phyloP scores from a whole-genome alignment of 2,797 vertebrate genomes.

The Diceros bicornis region DNA sequence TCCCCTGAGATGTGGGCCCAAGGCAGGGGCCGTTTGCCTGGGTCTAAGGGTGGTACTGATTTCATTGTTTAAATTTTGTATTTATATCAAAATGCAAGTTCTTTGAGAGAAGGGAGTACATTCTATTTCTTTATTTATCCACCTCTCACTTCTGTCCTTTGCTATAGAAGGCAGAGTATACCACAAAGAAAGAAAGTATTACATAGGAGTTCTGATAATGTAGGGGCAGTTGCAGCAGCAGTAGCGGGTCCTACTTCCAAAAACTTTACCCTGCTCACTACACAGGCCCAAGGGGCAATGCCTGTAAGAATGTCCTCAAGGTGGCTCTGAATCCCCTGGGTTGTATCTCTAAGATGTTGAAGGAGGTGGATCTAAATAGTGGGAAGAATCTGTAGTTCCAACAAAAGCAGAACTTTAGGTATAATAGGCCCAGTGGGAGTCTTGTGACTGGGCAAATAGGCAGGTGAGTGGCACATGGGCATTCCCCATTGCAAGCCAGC shows the following conservation, averaged over 20 bases:
- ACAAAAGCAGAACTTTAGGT: neutral
- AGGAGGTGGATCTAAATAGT: constrained; percentile 15
- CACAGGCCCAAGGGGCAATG: neutral
- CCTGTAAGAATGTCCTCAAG: neutral
- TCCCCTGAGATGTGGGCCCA: neutral
- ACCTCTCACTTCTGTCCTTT: neutral
- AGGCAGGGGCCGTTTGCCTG: neutral
- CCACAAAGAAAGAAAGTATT: constrained; percentile 5
- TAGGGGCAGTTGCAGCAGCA: neutral
- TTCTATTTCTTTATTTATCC: neutral
- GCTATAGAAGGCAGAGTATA: neutral
- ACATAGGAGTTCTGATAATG: neutral
- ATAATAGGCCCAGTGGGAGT: neutral
- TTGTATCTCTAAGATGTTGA: neutral
- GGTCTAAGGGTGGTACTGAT: neutral
- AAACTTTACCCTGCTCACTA: constrained; percentile 16
- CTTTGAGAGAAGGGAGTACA: neutral
- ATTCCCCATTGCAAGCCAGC: neutral
- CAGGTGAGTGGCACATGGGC: neutral
- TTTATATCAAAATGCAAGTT: constrained; percentile 50
- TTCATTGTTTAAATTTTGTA: constrained; percentile 59
- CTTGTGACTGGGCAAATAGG: neutral
- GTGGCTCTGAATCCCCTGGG: neutral
- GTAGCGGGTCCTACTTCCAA: neutral
- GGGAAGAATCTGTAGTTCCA: neutral